A percentile compares a stretch with the other conserved stretches of the same genome.
These are phyloP conservation scores for Camponotus fellah DNA, from an alignment of 2,888 invertebrate genomes.

Conservation along the genomic window DNA sequence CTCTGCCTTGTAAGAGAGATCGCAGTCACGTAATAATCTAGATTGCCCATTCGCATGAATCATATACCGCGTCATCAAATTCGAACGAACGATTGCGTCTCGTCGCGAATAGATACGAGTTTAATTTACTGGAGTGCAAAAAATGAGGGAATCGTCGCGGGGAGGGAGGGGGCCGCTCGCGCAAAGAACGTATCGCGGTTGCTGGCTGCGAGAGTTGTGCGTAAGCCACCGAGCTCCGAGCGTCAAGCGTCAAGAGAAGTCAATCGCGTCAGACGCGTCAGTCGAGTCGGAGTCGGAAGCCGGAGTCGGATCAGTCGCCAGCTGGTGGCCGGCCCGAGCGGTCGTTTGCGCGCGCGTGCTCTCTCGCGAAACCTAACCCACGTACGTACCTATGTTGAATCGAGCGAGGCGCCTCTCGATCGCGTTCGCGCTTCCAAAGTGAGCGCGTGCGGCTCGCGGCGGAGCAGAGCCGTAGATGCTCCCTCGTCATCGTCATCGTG, in stretches of 20 bases:
- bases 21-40: neutral
- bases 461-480: constrained; percentile 14
- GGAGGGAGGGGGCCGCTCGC: constrained; percentile 1
- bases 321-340: constrained; percentile 76
- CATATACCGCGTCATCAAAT: neutral
- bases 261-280: too few relatives aligned
- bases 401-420: neutral
- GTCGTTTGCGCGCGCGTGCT: neutral
- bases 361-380: neutral
- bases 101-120: neutral
- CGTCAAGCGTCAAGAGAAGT: neutral
- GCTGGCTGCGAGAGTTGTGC: neutral
- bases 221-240: neutral
- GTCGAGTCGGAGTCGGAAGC: too few relatives aligned
- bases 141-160: neutral
- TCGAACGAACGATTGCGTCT: neutral
- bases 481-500: neutral
- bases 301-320: constrained; percentile 76
- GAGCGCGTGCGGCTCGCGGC: neutral
- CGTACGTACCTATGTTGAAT: neutral
- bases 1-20: neutral
- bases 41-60: neutral
- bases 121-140: neutral
- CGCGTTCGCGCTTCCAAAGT: neutral
- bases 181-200: constrained; percentile 18